A percentile compares a stretch with the other conserved stretches of the same genome.
Evolutionary conservation across 2,113 vertebrate species (phyloP).

Genomic region (Sprattus sprattus): DNA sequence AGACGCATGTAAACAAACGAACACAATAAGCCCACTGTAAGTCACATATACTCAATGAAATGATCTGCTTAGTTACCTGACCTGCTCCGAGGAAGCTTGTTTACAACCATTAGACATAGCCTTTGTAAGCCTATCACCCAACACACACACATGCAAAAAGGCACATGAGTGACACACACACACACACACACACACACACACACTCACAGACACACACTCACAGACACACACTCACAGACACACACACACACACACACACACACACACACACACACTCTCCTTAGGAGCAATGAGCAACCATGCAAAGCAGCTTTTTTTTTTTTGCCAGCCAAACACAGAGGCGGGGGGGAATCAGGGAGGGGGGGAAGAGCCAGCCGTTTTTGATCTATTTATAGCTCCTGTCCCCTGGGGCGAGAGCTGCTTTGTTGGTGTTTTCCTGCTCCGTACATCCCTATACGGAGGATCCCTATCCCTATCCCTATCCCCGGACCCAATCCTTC

Average conservation of each 20-base stretch:
- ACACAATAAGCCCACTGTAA: neutral
- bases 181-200: constrained; percentile 7
- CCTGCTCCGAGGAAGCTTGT: neutral
- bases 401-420: neutral
- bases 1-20: neutral
- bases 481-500: neutral
- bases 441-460: neutral
- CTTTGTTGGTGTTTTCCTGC: constrained; percentile 16
- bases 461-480: neutral
- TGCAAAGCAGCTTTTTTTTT: constrained; percentile 20
- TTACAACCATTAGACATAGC: neutral
- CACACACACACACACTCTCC: constrained; percentile 2
- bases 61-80: neutral
- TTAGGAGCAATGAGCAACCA: constrained; percentile 22
- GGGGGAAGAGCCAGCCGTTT: neutral
- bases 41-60: neutral
- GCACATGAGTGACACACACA: neutral
- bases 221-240: neutral
- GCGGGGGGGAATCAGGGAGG: neutral
- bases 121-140: neutral
- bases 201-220: neutral
- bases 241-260: constrained; percentile 8
- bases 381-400: constrained; percentile 9
- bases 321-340: neutral
- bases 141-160: neutral